Percentiles rank a stretch among this genome's conserved stretches.
Evolutionary conservation across 2,113 vertebrate genomes (phyloP).

Genomic region (Synchiropus splendidus): DNA sequence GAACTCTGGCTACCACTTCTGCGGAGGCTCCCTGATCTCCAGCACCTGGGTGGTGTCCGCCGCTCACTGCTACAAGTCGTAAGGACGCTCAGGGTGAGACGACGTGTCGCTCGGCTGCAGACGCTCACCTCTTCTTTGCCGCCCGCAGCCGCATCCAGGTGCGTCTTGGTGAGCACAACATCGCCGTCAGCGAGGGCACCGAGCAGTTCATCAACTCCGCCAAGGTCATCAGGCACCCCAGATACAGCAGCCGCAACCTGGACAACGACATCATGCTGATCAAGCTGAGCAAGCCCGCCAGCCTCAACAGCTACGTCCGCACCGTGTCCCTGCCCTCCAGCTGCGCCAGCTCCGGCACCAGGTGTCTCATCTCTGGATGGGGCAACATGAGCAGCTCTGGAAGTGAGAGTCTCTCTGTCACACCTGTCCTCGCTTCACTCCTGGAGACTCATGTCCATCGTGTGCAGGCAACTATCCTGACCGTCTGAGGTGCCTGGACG

Average conservation of each 20-base stretch:
- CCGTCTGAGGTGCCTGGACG: slow-evolving; percentile 71
- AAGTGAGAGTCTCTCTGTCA: slow-evolving; percentile 41
- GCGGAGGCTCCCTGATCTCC: slow-evolving; percentile 67
- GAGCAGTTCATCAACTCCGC: slow-evolving; percentile 65
- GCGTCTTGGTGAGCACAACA: slow-evolving; percentile 73
- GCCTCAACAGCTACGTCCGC: slow-evolving; percentile 57
- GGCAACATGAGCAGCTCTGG: slow-evolving; percentile 70
- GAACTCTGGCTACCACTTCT: slow-evolving; percentile 69
- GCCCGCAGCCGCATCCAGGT: slow-evolving; percentile 51
- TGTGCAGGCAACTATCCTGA: slow-evolving; percentile 66
- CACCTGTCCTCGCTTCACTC: too few species aligned
- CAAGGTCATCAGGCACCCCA: slow-evolving; percentile 59
- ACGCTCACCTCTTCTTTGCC: background rate
- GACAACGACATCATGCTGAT: slow-evolving; percentile 85
- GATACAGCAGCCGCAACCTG: slow-evolving; percentile 55
- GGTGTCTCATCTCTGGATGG: slow-evolving; percentile 82
- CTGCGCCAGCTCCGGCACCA: slow-evolving; percentile 63
- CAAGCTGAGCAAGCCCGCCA: slow-evolving; percentile 57
- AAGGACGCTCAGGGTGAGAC: slow-evolving; percentile 28
- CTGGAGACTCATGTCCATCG: background rate
- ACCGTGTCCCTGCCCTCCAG: slow-evolving; percentile 63
- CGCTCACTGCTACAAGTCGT: slow-evolving; percentile 77
- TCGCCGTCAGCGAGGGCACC: slow-evolving; percentile 52
- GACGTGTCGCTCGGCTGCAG: too few species aligned
- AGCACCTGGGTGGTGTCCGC: slow-evolving; percentile 76